phyloP scores from a whole-genome alignment of 2,113 vertebrate genomes.

The Cygnus atratus region DNA sequence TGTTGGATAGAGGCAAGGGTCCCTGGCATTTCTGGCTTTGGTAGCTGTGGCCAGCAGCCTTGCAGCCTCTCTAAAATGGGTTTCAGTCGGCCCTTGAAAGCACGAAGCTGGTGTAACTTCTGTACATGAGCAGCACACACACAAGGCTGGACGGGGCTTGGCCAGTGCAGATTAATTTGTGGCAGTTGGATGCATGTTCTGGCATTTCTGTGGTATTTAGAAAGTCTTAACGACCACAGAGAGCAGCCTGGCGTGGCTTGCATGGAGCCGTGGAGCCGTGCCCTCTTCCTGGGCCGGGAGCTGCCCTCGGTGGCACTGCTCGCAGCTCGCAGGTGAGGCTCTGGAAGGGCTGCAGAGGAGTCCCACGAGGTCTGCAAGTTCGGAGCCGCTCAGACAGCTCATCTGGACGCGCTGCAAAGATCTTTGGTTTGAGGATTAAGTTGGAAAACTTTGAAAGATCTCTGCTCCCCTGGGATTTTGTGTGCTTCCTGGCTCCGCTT shows the following conservation, averaged over 20 bases:
- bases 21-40: background rate
- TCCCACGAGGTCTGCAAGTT: background rate
- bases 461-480: background rate
- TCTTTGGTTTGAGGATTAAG: background rate
- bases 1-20: background rate
- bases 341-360: background rate
- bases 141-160: background rate
- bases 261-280: background rate
- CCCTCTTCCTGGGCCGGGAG: background rate
- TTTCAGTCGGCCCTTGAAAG: background rate
- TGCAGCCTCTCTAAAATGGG: fast-evolving
- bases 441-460: slow-evolving; percentile 8
- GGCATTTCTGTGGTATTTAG: background rate
- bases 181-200: background rate
- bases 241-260: background rate
- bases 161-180: background rate
- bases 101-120: fast-evolving
- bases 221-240: background rate
- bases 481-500: background rate
- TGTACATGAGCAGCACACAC: fast-evolving
- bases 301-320: background rate
- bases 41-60: background rate
- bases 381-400: background rate
- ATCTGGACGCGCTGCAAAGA: background rate
- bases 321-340: background rate